These are phyloP conservation scores for Gallinago stenura DNA, from an alignment of 2,797 vertebrate genomes.

Conservation along the genomic window DNA sequence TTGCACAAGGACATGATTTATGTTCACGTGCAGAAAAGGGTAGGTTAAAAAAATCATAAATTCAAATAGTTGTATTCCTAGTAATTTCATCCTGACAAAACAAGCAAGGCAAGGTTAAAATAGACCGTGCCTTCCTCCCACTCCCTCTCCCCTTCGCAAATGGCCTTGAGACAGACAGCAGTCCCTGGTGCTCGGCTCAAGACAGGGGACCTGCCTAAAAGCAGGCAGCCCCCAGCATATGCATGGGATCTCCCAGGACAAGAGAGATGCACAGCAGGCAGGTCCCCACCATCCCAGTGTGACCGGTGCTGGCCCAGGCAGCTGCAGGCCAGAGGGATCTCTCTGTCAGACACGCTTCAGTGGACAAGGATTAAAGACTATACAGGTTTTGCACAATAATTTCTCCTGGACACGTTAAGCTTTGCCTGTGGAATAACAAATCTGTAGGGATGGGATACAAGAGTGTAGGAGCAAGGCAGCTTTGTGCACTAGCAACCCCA, in stretches of 20 bases:
- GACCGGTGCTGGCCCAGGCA: not conserved
- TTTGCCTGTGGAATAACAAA: not conserved
- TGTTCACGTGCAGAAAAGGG: not conserved
- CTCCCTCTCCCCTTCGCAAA: not conserved
- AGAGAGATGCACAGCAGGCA: not conserved
- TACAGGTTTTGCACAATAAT: not conserved
- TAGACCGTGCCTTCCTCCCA: not conserved
- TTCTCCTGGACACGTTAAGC: not conserved
- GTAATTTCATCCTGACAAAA: not conserved
- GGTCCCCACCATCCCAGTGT: rapidly evolving
- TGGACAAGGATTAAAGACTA: not conserved
- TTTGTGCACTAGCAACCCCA: not conserved
- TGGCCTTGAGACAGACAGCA: not conserved
- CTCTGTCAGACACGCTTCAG: not conserved
- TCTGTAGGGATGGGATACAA: not conserved
- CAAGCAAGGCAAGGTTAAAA: not conserved
- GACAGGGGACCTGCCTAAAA: not conserved
- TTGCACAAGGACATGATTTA: not conserved
- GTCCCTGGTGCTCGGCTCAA: rapidly evolving
- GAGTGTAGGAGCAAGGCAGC: not conserved
- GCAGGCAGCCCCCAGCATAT: not conserved
- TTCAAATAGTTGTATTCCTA: not conserved
- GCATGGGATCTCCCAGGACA: not conserved
- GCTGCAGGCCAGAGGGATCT: not conserved
- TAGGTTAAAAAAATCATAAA: not conserved